phyloP scores from a whole-genome alignment of 2,888 invertebrate species.

The Cataglyphis rosenhaueri region DNA sequence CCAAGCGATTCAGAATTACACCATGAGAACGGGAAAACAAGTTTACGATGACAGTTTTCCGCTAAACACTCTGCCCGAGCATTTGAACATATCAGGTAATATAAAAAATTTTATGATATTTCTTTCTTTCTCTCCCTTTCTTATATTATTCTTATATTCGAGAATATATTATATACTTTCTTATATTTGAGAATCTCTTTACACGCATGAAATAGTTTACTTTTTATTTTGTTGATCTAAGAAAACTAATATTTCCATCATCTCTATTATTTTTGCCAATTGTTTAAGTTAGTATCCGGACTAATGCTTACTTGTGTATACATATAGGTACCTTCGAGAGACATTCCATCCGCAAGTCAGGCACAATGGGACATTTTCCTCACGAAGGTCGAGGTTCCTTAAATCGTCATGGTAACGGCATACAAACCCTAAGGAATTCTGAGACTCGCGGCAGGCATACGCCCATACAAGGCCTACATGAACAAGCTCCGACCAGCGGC shows the following conservation, averaged over 20 bases:
- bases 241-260: background rate
- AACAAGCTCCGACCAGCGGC: slow-evolving; percentile 86
- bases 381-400: slow-evolving; percentile 84
- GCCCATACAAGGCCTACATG: slow-evolving; percentile 83
- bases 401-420: slow-evolving; percentile 86
- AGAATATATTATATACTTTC: too few relatives aligned
- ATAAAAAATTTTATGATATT: background rate
- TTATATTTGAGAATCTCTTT: slow-evolving; percentile 13
- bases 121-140: too few relatives aligned
- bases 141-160: too few relatives aligned
- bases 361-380: slow-evolving; percentile 87
- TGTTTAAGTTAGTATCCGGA: background rate
- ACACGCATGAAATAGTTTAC: background rate
- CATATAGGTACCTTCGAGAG: slow-evolving; percentile 82
- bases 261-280: background rate
- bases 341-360: slow-evolving; percentile 87
- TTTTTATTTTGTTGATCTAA: background rate
- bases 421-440: slow-evolving; percentile 86
- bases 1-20: slow-evolving; percentile 94
- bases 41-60: slow-evolving; percentile 90
- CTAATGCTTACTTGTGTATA: background rate
- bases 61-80: slow-evolving; percentile 86
- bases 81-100: slow-evolving; percentile 81
- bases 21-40: slow-evolving; percentile 91
- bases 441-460: slow-evolving; percentile 80